Conservation (phyloP, 2,888 invertebrate genomes). For the Acronicta alni region DNA sequence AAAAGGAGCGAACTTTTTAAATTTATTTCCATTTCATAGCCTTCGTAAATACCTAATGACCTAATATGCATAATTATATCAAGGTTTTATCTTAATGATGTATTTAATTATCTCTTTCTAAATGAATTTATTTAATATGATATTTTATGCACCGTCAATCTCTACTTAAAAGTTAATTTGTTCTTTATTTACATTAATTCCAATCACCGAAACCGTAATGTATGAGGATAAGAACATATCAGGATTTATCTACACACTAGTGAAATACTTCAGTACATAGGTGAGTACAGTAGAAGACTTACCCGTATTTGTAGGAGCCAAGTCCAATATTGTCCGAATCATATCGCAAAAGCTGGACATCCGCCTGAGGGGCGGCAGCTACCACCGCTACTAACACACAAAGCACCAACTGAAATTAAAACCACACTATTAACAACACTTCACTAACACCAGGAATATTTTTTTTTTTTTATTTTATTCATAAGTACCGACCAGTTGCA, state of each 20-base stretch:
- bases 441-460: conserved; percentile 25
- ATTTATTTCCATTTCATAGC: too few relatives aligned
- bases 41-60: neutral
- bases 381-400: conserved; percentile 75
- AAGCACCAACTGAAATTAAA: conserved; percentile 79
- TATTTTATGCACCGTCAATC: too few relatives aligned
- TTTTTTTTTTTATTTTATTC: conserved; percentile 8
- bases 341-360: conserved; percentile 72
- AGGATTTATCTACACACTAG: too few relatives aligned
- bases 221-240: neutral
- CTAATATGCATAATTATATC: neutral
- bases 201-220: neutral
- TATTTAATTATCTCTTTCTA: too few relatives aligned
- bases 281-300: conserved; percentile 40
- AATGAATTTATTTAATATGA: too few relatives aligned
- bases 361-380: conserved; percentile 74
- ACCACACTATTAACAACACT: conserved; percentile 52
- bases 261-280: neutral
- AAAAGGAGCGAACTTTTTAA: conserved; percentile 1
- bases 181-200: too few relatives aligned
- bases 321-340: conserved; percentile 80
- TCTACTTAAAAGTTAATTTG: too few relatives aligned
- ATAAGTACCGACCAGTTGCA: conserved; percentile 76
- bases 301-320: conserved; percentile 78
- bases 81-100: neutral